These are phyloP conservation scores for Ovis canadensis DNA, from an alignment of 2,113 vertebrate species.

Conservation along the genomic window DNA sequence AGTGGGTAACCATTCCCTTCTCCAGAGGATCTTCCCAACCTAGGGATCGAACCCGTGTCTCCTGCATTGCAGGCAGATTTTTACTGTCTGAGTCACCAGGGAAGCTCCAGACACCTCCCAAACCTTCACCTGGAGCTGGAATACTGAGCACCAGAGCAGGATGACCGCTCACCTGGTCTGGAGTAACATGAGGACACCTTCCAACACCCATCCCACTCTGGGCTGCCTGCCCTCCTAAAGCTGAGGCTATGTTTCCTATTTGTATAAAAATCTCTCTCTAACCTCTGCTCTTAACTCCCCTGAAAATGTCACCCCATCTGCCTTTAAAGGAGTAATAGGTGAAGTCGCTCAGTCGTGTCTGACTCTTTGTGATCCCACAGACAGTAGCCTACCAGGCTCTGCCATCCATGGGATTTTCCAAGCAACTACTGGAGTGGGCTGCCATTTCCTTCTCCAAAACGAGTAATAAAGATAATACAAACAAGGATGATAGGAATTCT, in stretches of 20 bases:
- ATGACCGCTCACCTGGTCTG: neutral
- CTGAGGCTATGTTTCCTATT: neutral
- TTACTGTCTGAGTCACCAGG: neutral
- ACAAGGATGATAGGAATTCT: neutral
- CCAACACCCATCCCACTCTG: neutral
- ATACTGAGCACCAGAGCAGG: accelerated
- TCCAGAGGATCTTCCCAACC: neutral
- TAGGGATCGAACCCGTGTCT: neutral
- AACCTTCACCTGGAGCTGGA: neutral
- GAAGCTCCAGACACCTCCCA: neutral
- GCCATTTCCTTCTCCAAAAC: neutral
- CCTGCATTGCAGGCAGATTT: neutral
- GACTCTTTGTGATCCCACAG: no score
- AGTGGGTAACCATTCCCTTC: neutral
- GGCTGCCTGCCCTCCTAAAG: neutral
- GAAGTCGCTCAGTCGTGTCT: accelerated
- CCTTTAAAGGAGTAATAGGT: neutral
- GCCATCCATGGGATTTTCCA: no score
- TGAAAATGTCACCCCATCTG: neutral
- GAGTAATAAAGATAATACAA: neutral
- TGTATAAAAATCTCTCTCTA: neutral
- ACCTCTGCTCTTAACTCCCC: neutral
- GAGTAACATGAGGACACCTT: neutral
- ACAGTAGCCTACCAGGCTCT: no score
- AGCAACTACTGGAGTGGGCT: no score